Percentiles rank a stretch among this genome's conserved stretches.
These are phyloP conservation scores for Tenualosa thibaudeaui DNA, from an alignment of 2,797 vertebrate species.

Conservation along the genomic window DNA sequence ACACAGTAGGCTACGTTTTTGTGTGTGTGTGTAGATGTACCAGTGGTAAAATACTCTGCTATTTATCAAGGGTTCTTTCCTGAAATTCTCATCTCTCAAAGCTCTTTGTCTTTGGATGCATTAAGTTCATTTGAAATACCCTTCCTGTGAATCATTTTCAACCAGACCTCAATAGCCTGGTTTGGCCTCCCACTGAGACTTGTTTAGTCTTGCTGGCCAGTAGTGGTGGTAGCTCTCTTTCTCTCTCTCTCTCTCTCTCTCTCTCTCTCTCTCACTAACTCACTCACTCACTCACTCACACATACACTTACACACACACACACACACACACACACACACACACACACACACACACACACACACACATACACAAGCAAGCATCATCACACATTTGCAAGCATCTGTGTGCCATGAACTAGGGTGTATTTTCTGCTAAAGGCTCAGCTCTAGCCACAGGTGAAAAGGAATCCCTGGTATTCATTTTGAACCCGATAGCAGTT, in stretches of 20 bases:
- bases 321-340: too few species aligned
- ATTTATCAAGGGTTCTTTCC: neutral
- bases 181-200: neutral
- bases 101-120: neutral
- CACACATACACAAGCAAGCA: too few species aligned
- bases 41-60: too few species aligned
- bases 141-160: neutral
- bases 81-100: neutral
- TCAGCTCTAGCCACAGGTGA: neutral
- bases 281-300: neutral
- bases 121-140: neutral
- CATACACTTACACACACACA: too few species aligned
- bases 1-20: too few species aligned
- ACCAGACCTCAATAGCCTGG: neutral
- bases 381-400: neutral
- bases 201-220: slow-evolving; percentile 13
- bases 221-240: neutral
- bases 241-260: slow-evolving; percentile 12
- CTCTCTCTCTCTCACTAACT: neutral
- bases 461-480: slow-evolving; percentile 7
- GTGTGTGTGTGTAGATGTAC: too few species aligned
- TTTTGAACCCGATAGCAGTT: neutral
- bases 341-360: too few species aligned
- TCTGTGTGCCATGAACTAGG: neutral
- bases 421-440: neutral